Evolutionary conservation across 1,140 invertebrate genomes (phyloP).

Genomic region (Trinorchestia longiramus): DNA sequence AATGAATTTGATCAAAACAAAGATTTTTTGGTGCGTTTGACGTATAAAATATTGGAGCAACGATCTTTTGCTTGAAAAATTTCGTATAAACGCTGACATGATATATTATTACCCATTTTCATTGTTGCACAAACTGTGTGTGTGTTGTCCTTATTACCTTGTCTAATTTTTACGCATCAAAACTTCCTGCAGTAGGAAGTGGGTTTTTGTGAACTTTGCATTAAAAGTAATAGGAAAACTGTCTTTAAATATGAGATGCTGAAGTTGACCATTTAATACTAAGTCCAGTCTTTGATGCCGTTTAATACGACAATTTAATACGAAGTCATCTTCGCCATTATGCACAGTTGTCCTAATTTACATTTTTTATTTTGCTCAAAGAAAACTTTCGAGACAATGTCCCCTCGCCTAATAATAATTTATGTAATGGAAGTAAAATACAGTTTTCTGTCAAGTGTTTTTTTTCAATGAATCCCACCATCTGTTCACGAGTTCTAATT

Average conservation of each 20-base stretch:
- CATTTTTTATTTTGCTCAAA: not conserved
- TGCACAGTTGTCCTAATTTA: not conserved
- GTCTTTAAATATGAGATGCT: not conserved
- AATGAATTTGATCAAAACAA: not conserved
- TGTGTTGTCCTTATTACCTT: not conserved
- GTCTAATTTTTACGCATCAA: not conserved
- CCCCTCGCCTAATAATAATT: not conserved
- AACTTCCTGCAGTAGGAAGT: not conserved
- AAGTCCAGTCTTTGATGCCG: no score
- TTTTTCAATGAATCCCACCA: not conserved
- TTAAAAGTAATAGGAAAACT: not conserved
- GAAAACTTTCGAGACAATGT: not conserved
- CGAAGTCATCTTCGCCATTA: not conserved
- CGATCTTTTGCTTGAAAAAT: not conserved
- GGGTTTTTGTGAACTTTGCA: not conserved
- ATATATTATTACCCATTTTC: not conserved
- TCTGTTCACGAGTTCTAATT: not conserved
- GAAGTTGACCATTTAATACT: no score
- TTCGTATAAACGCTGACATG: not conserved
- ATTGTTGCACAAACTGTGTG: not conserved
- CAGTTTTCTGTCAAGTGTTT: not conserved
- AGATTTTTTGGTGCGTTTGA: not conserved
- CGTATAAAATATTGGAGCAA: not conserved
- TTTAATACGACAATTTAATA: not conserved
- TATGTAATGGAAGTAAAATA: not conserved